Evolutionary conservation across 2,113 vertebrate species (phyloP), one percentile per base, ranked within the genome.

Genomic region (Scatophagus argus): DNA sequence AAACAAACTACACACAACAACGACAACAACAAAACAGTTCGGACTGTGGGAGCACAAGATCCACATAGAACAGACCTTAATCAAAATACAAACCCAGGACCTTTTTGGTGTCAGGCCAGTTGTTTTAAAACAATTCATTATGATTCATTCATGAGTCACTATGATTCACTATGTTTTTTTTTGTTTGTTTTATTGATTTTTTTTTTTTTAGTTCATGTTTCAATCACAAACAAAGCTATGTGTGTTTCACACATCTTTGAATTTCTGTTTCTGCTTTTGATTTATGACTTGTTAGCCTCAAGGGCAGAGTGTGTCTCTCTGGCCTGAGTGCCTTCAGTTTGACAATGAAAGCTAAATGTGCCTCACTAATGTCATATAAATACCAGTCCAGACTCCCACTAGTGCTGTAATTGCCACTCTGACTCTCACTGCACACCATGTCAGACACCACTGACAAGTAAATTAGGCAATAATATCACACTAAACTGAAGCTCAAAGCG

Each of bases 361-460:
- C 54, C 78, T 87, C 64, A 88, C 82, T 89, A 83, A 80, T 79
- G 71, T 77, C 74, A 67, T 79, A 82, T 88, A 87, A 91, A 89
- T 89, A 82, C 70, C 82, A 84, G 63, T 83, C 56, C 44, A 81
- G 71, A 59, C 82, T 71, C 71, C 78, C 38, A 41, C 65, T 84
- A 62, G 34, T 49, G 47, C 81, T 74, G 73, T 87, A 82, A 91
- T 87, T 87, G 70, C 80, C 69, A 55, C 76, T 88, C 71, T 74
- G 67, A 82, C 77, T 87, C 77, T 87, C 39, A 17, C n/a, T 78
- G 58, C 38, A 27, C 63, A 51, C 70, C 72, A 68, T 81, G 80
- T 83, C 66, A 75, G 82, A 85, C 25, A 38, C 41, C 75, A 65
- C 61, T 87, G 74, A 87, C 52, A 78, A 89, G 80, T 78, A 87